These are phyloP conservation scores for Albula goreensis DNA, from an alignment of 2,113 vertebrate species.

Conservation along the genomic window DNA sequence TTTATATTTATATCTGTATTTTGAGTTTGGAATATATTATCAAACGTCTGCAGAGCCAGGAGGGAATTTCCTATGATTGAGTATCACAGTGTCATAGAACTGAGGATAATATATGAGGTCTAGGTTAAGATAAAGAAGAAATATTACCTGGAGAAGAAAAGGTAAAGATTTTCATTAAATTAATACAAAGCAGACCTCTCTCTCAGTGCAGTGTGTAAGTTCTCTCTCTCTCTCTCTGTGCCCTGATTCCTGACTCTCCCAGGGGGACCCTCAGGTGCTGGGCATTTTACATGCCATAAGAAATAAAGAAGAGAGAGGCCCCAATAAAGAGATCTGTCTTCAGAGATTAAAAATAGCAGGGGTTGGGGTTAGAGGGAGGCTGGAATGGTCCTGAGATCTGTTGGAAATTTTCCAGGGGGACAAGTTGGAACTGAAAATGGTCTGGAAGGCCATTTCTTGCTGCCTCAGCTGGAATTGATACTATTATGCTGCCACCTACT, in stretches of 20 bases:
- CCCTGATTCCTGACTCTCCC: background rate
- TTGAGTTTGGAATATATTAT: constrained; percentile 23
- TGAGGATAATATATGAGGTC: background rate
- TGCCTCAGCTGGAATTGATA: background rate
- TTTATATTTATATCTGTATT: constrained; percentile 11
- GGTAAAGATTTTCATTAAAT: constrained; percentile 44
- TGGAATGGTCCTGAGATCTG: constrained; percentile 10
- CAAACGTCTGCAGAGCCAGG: constrained; percentile 13
- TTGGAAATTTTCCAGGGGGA: constrained; percentile 18
- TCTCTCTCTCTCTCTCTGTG: background rate
- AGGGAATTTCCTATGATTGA: constrained; percentile 24
- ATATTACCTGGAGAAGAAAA: constrained; percentile 43
- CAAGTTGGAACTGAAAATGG: background rate
- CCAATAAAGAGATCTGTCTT: constrained; percentile 44
- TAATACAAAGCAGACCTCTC: constrained; percentile 44
- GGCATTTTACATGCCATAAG: constrained; percentile 33
- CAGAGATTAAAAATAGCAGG: constrained; percentile 40
- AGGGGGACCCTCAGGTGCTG: constrained; percentile 12
- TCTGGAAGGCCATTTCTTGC: background rate
- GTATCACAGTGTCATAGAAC: background rate
- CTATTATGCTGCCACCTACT: constrained; percentile 61
- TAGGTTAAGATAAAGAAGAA: constrained; percentile 15
- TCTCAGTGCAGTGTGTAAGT: background rate
- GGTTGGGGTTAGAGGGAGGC: constrained; percentile 5
- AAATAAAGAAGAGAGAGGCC: constrained; percentile 30